Conservation (phyloP, 2,888 invertebrate genomes). For the Dynastes tityus region DNA sequence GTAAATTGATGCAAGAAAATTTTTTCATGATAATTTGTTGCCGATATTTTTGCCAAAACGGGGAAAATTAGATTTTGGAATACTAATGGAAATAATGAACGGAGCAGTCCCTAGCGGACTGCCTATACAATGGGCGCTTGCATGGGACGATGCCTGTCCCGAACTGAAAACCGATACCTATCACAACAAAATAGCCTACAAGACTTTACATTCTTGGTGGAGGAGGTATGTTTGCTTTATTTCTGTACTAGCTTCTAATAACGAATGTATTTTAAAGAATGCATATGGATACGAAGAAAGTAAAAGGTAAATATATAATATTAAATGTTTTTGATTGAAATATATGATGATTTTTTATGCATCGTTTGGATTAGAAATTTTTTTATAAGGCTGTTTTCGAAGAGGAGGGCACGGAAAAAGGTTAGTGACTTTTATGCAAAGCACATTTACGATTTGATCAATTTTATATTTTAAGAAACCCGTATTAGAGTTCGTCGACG, state of each 20-base stretch:
- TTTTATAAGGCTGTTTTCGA: constrained; percentile 65
- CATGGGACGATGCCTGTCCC: constrained; percentile 71
- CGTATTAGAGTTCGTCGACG: constrained; percentile 68
- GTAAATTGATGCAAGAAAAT: neutral
- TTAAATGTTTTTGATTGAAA: constrained; percentile 28
- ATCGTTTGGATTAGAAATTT: constrained; percentile 56
- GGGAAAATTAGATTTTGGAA: constrained; percentile 44
- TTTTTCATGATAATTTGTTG: constrained; percentile 13
- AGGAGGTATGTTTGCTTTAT: constrained; percentile 45
- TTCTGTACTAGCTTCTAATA: neutral
- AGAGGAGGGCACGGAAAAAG: constrained; percentile 62
- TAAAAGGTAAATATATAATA: constrained; percentile 53
- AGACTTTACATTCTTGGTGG: constrained; percentile 59
- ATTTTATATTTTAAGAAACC: constrained; percentile 63
- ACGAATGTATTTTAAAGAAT: constrained; percentile 51
- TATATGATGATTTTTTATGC: constrained; percentile 41
- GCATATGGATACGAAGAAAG: constrained; percentile 44
- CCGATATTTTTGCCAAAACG: constrained; percentile 46
- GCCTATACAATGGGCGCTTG: constrained; percentile 71
- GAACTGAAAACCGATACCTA: constrained; percentile 58
- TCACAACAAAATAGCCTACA: constrained; percentile 57
- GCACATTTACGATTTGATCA: neutral
- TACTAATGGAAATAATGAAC: constrained; percentile 66
- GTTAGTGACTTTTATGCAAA: constrained; percentile 51
- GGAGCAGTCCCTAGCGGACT: constrained; percentile 67